Evolutionary conservation across 2,888 invertebrate genomes (phyloP), one percentile per base, ranked within the genome.

Genomic region (Lepidonotus clava): DNA sequence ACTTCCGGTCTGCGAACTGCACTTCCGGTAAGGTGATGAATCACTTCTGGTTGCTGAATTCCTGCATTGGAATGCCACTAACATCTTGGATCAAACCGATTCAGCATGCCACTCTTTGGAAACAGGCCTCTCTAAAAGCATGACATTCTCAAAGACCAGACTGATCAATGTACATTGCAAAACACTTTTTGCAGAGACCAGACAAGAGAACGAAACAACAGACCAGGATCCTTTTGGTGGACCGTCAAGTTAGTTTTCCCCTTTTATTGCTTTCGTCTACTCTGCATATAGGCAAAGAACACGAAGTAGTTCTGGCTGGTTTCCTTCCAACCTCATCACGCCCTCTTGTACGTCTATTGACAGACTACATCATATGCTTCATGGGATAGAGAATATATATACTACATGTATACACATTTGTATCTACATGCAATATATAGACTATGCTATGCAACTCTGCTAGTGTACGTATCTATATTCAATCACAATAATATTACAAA

Each of bases 231-330:
- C 76, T 28, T 76, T 76, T 76, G 76, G 34, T 34, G 76, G 76
- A 40, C 21, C 28, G 38, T 76, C 76, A 76, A 76, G 76, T 76
- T 76, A 76, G 76, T 76, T 61, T 61, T 28, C 61, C 24, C 28
- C 46, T 46, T 61, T 61, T 61, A n/a, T n/a, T n/a, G 2, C 61
- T 61, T 11, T 11, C 61, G 11, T 61, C 28, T 61, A 11, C 11
- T 61, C 61, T 61, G 1, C 24, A 61, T 61, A 11, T 32, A 4
- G 61, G 46, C 46, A 46, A 18, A 46, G 8, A 6, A 46, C 46
- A 46, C 8, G 28, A 11, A 56, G n/a, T 8, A n/a, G 56, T 8
- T 56, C 18, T 56, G 8, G 56, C 56, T 56, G 61, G 61, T 61
- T 28, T 28, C 21, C 28, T 4, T 61, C 5, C 61, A n/a, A 24